Base-by-base conservation (phyloP, 2,888 invertebrate species). In the Tenthredo mesomela region DNA sequence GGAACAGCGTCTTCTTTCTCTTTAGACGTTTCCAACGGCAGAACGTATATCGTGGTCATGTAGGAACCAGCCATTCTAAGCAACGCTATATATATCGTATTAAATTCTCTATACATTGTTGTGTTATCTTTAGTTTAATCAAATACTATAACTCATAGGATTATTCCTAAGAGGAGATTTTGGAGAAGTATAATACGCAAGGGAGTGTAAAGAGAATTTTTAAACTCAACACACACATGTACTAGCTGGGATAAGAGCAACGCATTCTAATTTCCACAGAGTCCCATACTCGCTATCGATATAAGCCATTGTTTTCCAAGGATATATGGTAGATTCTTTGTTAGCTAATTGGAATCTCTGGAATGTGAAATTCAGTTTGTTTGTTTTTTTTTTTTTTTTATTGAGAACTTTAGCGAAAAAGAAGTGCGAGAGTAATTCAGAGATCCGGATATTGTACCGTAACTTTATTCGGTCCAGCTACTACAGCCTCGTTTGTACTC, bases 31-130 rank as follows among this genome's bases (percentile, higher is more conserved):
- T 86, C 85, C 43, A 89, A 37, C 2, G 89, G 86, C 73, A 89
- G 82, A 10, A 90, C 70, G 84, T 90, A 91, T 5, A 91, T 83
- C 1, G 89, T 89, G 7, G 89, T 89, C 65, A 86, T 71, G 71
- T 90, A 90, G 18, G 89, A 89, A 73, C 87, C 87, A 21, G 85
- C 88, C 47, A 90, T 54, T 80, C 50, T 85, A 21, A 87, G 21
- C 15, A 58, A 70, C 9, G 82, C 86, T 73, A 58, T 73, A 58
- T 73, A 58, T 12, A 67, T 2, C 67, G 37, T 75, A 3, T 9
- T 12, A 37, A 47, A 29, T 75, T 43, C 43, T n/a, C 21, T 40
- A 40, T 4, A 40, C 40, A 40, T 47, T 15, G 3, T 18, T 47
- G 0, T 47, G 4, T 58, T 18, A 7, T 9, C 6, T n/a, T 58